Conservation (phyloP, 2,797 vertebrate genomes). For the Myioborus miniatus region DNA sequence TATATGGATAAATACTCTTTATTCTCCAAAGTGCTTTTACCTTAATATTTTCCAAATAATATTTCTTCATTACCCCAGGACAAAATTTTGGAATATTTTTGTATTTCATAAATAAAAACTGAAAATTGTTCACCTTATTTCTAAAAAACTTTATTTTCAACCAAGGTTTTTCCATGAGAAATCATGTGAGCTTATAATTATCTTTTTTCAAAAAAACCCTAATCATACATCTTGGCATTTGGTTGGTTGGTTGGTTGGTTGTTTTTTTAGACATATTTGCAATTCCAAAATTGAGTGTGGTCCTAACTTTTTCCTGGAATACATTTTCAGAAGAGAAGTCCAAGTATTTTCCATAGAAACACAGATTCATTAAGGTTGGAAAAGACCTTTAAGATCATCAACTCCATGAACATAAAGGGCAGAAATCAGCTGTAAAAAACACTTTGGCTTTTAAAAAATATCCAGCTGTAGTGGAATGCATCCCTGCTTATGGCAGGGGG, state of each 20-base stretch:
- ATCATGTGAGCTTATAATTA: background rate
- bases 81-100: background rate
- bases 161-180: background rate
- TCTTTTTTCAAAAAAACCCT: accelerated
- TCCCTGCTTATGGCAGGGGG: background rate
- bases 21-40: background rate
- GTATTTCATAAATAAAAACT: background rate
- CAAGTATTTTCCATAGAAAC: background rate
- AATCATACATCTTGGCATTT: background rate
- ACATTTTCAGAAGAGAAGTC: background rate
- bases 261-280: background rate
- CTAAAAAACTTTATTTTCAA: background rate
- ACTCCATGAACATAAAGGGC: background rate
- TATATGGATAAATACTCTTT: background rate
- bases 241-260: background rate
- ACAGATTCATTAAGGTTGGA: background rate
- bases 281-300: background rate
- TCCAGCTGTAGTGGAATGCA: background rate
- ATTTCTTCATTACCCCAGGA: background rate
- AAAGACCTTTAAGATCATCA: background rate
- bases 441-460: background rate
- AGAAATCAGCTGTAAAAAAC: background rate
- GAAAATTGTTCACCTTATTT: background rate
- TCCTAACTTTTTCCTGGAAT: background rate
- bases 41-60: background rate